Conservation (phyloP, 2,113 vertebrate species). For the Psilopogon haemacephalus region DNA sequence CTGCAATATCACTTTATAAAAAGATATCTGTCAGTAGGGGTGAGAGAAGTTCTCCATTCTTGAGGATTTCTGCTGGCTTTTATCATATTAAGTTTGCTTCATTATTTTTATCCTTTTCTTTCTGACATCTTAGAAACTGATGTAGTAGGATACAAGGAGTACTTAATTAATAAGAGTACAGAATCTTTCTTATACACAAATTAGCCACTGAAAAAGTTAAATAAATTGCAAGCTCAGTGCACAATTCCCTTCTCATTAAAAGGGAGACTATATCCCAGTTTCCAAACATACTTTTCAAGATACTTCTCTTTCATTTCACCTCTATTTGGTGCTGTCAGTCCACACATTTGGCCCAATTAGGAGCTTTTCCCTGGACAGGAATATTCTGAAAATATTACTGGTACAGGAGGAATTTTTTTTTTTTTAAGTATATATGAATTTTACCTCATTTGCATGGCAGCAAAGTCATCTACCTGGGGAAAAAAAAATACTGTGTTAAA, state of each 20-base stretch:
- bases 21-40: neutral
- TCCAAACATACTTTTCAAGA: neutral
- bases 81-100: neutral
- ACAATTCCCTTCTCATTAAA: conserved; percentile 19
- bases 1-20: neutral
- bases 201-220: neutral
- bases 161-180: neutral
- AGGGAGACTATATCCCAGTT: neutral
- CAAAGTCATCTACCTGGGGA: neutral
- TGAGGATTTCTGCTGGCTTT: neutral
- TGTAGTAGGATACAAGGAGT: neutral
- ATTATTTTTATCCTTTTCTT: neutral
- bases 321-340: neutral
- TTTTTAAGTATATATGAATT: too few relatives aligned
- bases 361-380: neutral
- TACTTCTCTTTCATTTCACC: neutral
- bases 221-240: neutral
- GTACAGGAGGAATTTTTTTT: too few relatives aligned
- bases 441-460: neutral
- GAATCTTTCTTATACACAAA: neutral
- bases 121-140: neutral
- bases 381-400: neutral
- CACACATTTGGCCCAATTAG: neutral
- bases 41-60: neutral
- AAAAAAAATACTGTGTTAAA: neutral